A percentile compares a stretch with the other conserved stretches of the same genome.
These are phyloP conservation scores for Cervus canadensis DNA, from an alignment of 2,113 vertebrate genomes.

Conservation along the genomic window DNA sequence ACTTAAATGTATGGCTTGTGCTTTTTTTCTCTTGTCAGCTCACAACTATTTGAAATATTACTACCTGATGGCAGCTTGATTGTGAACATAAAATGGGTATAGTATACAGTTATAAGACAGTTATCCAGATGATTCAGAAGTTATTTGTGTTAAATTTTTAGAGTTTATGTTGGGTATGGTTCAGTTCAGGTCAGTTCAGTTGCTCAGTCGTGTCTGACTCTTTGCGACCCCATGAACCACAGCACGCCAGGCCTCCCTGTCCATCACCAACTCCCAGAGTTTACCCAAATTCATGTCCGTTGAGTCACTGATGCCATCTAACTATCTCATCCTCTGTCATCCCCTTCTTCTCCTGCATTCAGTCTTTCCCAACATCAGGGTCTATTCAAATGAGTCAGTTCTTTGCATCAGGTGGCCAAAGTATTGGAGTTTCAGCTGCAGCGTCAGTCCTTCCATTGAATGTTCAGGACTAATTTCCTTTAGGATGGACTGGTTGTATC, in stretches of 20 bases:
- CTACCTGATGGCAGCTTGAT: too few relatives aligned
- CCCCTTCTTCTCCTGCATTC: neutral
- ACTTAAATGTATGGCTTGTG: too few relatives aligned
- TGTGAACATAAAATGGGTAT: too few relatives aligned
- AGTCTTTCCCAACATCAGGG: neutral
- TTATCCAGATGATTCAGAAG: too few relatives aligned
- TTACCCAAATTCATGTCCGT: neutral
- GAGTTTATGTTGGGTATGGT: too few relatives aligned
- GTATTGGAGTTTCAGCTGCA: neutral
- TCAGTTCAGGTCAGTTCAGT: too few relatives aligned
- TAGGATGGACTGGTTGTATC: neutral
- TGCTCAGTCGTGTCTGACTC: too few relatives aligned
- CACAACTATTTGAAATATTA: too few relatives aligned
- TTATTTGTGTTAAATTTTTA: too few relatives aligned
- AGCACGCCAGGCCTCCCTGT: neutral
- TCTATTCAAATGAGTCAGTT: neutral
- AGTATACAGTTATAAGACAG: too few relatives aligned
- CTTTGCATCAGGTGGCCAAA: neutral
- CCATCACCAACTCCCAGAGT: neutral
- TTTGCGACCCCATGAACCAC: too few relatives aligned
- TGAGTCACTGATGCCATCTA: neutral
- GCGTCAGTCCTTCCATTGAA: neutral
- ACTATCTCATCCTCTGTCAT: neutral
- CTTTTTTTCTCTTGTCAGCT: too few relatives aligned
- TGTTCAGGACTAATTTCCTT: neutral